Conservation (phyloP, 2,113 vertebrate species). For the Pseudonaja textilis region DNA sequence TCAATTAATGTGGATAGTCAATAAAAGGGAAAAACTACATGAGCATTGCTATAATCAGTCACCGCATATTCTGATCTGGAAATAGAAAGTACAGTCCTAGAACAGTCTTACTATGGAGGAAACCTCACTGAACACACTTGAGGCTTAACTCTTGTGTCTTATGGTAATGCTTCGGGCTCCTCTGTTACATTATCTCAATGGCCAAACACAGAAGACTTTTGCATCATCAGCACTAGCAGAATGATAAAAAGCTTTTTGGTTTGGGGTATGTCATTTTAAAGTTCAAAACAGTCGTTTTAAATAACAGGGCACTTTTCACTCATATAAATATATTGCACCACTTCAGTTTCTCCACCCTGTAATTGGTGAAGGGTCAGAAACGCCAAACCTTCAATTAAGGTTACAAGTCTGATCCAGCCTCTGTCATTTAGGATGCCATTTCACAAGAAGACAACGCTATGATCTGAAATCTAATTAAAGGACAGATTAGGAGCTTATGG, state of each 20-base stretch:
- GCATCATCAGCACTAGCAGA: conserved; percentile 9
- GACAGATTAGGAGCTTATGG: not conserved
- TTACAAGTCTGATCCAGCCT: conserved; percentile 24
- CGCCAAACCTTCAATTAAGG: conserved; percentile 51
- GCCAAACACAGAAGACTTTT: not conserved
- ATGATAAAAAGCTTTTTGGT: conserved; percentile 44
- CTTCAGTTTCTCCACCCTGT: conserved; percentile 28
- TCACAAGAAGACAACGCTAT: conserved; percentile 21
- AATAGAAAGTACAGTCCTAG: not conserved
- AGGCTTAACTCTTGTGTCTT: not conserved
- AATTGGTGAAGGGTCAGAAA: conserved; percentile 30
- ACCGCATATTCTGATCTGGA: not conserved
- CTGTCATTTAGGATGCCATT: conserved; percentile 48
- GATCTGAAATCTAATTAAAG: conserved; percentile 39
- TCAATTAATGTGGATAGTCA: not conserved
- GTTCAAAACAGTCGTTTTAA: conserved; percentile 50
- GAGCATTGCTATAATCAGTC: not conserved
- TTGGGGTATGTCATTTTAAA: conserved; percentile 50
- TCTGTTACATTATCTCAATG: not conserved
- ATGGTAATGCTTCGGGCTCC: not conserved
- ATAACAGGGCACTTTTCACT: conserved; percentile 41
- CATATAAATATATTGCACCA: conserved; percentile 18
- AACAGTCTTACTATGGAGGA: not conserved
- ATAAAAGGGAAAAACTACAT: not conserved
- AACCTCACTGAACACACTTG: not conserved